A percentile compares a stretch with the other conserved stretches of the same genome.
Evolutionary conservation across 2,888 invertebrate species (phyloP).

Genomic region (Plagiodera versicolora): DNA sequence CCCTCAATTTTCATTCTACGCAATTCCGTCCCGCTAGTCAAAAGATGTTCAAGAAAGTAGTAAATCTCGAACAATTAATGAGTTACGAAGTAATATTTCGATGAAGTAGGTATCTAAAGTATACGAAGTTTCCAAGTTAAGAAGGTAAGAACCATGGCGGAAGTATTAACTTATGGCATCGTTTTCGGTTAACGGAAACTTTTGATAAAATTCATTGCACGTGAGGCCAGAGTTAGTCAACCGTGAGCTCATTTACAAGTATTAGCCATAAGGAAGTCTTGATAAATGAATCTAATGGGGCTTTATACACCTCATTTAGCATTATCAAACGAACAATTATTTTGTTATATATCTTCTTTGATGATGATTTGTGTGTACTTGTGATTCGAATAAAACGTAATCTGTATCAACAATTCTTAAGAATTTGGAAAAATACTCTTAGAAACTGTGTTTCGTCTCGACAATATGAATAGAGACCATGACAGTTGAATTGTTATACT

Average conservation of each 20-base stretch:
- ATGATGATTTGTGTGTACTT: not conserved
- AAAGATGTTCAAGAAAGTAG: slow-evolving; percentile 39
- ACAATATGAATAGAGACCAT: too few relatives aligned
- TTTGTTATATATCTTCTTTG: slow-evolving; percentile 1
- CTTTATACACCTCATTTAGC: slow-evolving; percentile 10
- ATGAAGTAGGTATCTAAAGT: slow-evolving; percentile 37
- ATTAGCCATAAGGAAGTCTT: slow-evolving; percentile 10
- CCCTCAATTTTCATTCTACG: not conserved
- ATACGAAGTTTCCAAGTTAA: slow-evolving; percentile 42
- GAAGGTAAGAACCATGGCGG: slow-evolving; percentile 47
- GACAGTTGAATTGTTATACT: too few relatives aligned
- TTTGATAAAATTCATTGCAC: slow-evolving; percentile 40
- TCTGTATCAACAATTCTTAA: too few relatives aligned
- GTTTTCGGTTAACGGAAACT: slow-evolving; percentile 49
- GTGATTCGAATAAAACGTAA: not conserved
- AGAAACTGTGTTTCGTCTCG: too few relatives aligned
- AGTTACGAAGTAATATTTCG: slow-evolving; percentile 50
- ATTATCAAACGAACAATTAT: slow-evolving; percentile 5
- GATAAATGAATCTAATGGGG: slow-evolving; percentile 8
- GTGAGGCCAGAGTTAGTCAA: slow-evolving; percentile 18
- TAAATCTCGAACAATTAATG: slow-evolving; percentile 49
- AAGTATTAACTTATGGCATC: slow-evolving; percentile 50
- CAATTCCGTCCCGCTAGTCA: slow-evolving; percentile 37
- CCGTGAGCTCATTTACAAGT: slow-evolving; percentile 14
- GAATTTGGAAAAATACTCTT: too few relatives aligned